phyloP scores from a whole-genome alignment of 2,797 vertebrate genomes.

The Heterohyrax brucei region DNA sequence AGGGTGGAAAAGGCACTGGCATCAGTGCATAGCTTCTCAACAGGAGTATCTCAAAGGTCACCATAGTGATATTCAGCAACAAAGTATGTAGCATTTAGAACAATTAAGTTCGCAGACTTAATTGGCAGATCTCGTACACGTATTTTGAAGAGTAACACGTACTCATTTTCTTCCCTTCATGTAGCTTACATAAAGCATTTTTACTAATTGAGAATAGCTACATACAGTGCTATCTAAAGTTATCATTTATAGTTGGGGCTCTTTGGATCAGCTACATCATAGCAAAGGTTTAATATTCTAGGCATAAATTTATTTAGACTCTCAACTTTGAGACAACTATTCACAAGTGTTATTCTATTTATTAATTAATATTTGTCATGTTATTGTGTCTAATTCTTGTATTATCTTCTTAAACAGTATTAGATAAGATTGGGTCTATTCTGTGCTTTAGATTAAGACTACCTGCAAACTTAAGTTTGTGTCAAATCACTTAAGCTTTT shows the following conservation, averaged over 20 bases:
- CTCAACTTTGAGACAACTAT: not conserved
- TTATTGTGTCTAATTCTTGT: not conserved
- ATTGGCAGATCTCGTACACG: not conserved
- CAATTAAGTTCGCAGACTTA: too few relatives aligned
- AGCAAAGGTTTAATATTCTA: slow-evolving; percentile 33
- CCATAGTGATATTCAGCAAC: too few relatives aligned
- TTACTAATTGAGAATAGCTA: not conserved
- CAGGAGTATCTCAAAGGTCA: too few relatives aligned
- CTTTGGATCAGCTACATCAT: not conserved
- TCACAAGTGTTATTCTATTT: slow-evolving; percentile 33
- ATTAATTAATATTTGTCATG: slow-evolving; percentile 34
- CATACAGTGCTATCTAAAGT: not conserved
- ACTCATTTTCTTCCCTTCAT: not conserved
- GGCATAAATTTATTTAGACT: not conserved
- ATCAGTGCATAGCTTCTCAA: too few relatives aligned
- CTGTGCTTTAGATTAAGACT: slow-evolving; percentile 11
- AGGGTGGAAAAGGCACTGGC: too few relatives aligned
- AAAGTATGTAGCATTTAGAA: too few relatives aligned
- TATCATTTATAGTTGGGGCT: not conserved
- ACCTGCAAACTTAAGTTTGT: not conserved
- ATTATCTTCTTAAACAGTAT: not conserved
- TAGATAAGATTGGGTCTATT: slow-evolving; percentile 9
- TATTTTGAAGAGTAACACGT: slow-evolving; percentile 53
- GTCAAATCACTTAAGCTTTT: not conserved
- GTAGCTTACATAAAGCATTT: slow-evolving; percentile 21